Base-by-base conservation (phyloP, 2,888 invertebrate species). In the Monoplex corrugatus region DNA sequence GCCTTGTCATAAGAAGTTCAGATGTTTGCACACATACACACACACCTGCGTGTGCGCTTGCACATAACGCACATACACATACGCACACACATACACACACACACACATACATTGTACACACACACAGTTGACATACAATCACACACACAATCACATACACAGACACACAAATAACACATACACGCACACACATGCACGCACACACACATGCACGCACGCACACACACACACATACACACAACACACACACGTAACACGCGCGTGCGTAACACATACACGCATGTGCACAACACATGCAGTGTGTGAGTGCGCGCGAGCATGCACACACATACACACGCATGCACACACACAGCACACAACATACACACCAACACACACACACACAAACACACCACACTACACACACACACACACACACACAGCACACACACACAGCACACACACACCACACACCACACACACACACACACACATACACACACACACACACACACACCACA, bases 141-240 rank as follows among this genome's bases (percentile, higher is more conserved):
- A 72, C 72, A 72, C 72, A 72, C 72, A 72, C 72, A 72, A 13
- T 19, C 57, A 57, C 72, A 72, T n/a, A 72, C 72, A 72, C 72
- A 72, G 28, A 72, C 72, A 72, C 72, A 72, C 72, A 72, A 19
- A 72, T n/a, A 72, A n/a, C 72, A 72, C 72, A 72, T n/a, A 72
- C 72, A 72, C 72, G 28, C 57, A 57, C 57, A 57, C 57, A 57
- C 57, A 57, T 23, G 16, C 16, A 16, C 16, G 57, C 57, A 57
- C 57, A 57, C 57, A 72, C 57, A 57, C 57, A 57, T 23, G 23
- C 57, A 57, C 57, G 23, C 57, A 57, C n/a, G n/a, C 16, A 57
- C 57, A 57, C 57, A 57, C 57, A 57, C 57, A n/a, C n/a, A n/a
- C n/a, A n/a, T n/a, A n/a, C n/a, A n/a, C 57, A 57, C 23, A 57